phyloP scores from a whole-genome alignment of 2,113 vertebrate species.

The Lophotis ruficrista region DNA sequence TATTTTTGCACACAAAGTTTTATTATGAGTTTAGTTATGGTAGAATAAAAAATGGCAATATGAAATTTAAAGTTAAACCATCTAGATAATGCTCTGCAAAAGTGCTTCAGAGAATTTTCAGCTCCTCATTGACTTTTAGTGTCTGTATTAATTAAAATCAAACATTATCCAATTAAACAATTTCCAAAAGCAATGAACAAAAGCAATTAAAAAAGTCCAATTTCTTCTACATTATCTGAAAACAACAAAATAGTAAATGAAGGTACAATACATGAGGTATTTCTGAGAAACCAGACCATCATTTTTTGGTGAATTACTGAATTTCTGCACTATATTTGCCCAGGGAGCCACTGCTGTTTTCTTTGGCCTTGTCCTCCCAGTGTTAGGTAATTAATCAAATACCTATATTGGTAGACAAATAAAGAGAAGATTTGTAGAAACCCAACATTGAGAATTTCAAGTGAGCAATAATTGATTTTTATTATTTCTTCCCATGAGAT shows the following conservation, averaged over 20 bases:
- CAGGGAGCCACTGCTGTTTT: neutral
- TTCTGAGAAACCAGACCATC: neutral
- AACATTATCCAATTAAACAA: neutral
- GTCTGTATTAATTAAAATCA: constrained; percentile 9
- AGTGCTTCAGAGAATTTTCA: neutral
- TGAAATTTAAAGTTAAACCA: neutral
- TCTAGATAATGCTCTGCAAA: neutral
- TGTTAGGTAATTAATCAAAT: neutral
- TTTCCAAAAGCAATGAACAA: neutral
- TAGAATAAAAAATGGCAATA: neutral
- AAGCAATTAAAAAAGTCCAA: neutral
- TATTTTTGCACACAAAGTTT: neutral
- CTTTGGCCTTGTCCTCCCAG: neutral
- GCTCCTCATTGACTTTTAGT: neutral
- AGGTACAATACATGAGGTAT: neutral
- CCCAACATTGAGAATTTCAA: neutral
- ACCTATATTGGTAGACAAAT: neutral
- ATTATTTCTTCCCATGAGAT: neutral
- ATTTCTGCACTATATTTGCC: neutral
- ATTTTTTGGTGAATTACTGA: neutral
- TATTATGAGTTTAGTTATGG: neutral
- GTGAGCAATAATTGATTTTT: neutral
- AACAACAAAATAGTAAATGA: neutral
- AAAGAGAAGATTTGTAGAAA: neutral
- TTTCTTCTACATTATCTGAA: neutral